Evolutionary conservation across 2,113 vertebrate species (phyloP).

Genomic region (Vanacampus margaritifer): DNA sequence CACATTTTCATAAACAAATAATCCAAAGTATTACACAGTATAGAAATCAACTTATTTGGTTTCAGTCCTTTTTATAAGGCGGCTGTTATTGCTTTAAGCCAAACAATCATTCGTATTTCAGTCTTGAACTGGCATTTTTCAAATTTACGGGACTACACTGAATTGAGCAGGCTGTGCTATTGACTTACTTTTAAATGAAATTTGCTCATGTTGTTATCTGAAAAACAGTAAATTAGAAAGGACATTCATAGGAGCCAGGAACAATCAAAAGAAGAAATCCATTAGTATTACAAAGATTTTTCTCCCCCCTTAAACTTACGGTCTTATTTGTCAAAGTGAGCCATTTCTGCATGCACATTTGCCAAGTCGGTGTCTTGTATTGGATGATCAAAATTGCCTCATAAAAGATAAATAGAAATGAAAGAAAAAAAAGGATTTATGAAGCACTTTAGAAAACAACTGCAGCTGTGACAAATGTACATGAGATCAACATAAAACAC

Average conservation of each 20-base stretch:
- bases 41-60: neutral
- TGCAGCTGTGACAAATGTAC: too few relatives aligned
- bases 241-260: neutral
- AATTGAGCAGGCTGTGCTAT: neutral
- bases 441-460: too few relatives aligned
- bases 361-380: too few relatives aligned
- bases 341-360: too few relatives aligned
- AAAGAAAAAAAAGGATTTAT: too few relatives aligned
- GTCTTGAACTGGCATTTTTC: neutral
- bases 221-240: neutral
- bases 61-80: neutral
- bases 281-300: too few relatives aligned
- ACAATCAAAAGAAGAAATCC: too few relatives aligned
- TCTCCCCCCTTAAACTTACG: too few relatives aligned
- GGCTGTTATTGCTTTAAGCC: neutral
- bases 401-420: too few relatives aligned
- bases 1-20: constrained; percentile 5
- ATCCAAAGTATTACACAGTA: neutral
- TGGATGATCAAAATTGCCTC: too few relatives aligned
- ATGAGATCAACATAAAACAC: too few relatives aligned
- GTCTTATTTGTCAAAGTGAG: too few relatives aligned
- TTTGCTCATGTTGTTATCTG: neutral
- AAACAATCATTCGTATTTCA: neutral
- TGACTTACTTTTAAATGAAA: neutral
- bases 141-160: neutral